These are phyloP conservation scores for Chiridota heheva DNA, from an alignment of 35 echinoderm and acorn worm species.

Conservation along the genomic window DNA sequence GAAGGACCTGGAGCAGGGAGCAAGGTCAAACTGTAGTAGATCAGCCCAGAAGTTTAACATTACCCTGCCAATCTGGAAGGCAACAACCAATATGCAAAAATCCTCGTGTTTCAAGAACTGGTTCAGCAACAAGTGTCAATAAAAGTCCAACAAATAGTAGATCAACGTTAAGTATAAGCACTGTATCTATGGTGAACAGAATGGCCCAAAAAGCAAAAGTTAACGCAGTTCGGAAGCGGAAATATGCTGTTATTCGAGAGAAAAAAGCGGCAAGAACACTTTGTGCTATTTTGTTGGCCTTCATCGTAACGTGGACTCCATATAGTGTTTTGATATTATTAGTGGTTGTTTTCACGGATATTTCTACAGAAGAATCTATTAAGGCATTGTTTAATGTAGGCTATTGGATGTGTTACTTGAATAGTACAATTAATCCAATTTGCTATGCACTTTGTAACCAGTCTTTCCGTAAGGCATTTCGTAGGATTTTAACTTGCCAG, in stretches of 20 bases:
- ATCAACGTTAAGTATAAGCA: slow-evolving; percentile 69
- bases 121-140: slow-evolving; percentile 46
- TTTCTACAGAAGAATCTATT: background rate
- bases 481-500: slow-evolving; percentile 81
- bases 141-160: slow-evolving; percentile 29
- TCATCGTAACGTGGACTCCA: slow-evolving; percentile 96
- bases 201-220: slow-evolving; percentile 79
- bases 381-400: slow-evolving; percentile 65
- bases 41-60: slow-evolving; percentile 39
- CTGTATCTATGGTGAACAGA: slow-evolving; percentile 91
- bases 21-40: slow-evolving; percentile 52
- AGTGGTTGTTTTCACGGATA: slow-evolving; percentile 9
- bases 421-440: slow-evolving; percentile 96
- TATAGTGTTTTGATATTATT: slow-evolving; percentile 87
- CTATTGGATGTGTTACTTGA: slow-evolving; percentile 96
- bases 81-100: slow-evolving; percentile 10
- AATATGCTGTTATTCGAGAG: slow-evolving; percentile 87
- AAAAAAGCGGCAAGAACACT: slow-evolving; percentile 96
- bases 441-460: slow-evolving; percentile 98
- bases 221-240: slow-evolving; percentile 76
- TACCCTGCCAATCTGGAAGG: slow-evolving; percentile 6
- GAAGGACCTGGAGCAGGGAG: slow-evolving; percentile 57
- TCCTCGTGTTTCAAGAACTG: slow-evolving; percentile 35
- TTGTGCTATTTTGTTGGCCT: slow-evolving; percentile 86
- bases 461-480: slow-evolving; percentile 89